Evolutionary conservation across 2,888 invertebrate species (phyloP).

Genomic region (Clistopyga incitator): DNA sequence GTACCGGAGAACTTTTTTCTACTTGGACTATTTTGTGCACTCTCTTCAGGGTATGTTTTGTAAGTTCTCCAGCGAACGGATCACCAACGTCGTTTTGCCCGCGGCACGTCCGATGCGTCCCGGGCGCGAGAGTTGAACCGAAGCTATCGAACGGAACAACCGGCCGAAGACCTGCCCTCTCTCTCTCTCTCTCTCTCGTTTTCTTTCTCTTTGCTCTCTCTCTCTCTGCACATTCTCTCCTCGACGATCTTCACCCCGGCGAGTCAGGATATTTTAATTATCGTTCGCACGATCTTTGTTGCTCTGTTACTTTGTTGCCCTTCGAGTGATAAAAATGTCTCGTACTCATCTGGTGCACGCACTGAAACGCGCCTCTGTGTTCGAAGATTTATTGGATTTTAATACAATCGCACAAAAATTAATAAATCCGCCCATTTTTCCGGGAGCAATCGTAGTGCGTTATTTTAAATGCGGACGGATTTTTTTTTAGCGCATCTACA

Average conservation of each 20-base stretch:
- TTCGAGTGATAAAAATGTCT: too few species aligned
- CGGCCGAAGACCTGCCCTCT: constrained; percentile 48
- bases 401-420: too few species aligned
- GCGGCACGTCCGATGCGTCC: constrained; percentile 77
- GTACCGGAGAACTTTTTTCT: neutral
- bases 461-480: too few species aligned
- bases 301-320: constrained; percentile 18
- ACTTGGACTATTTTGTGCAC: constrained; percentile 3
- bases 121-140: constrained; percentile 74
- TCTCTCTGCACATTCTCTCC: constrained; percentile 8
- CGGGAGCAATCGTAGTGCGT: too few species aligned
- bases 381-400: too few species aligned
- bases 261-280: constrained; percentile 80
- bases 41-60: constrained; percentile 69
- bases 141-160: constrained; percentile 77
- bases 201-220: too few species aligned
- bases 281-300: constrained; percentile 76
- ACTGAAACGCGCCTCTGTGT: too few species aligned
- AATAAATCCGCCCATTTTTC: too few species aligned
- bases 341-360: too few species aligned
- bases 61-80: constrained; percentile 74
- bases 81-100: constrained; percentile 82
- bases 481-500: too few species aligned
- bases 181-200: too few species aligned
- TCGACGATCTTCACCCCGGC: constrained; percentile 37